Conservation (phyloP, 2,113 vertebrate genomes). For the Acanthisitta chloris region DNA sequence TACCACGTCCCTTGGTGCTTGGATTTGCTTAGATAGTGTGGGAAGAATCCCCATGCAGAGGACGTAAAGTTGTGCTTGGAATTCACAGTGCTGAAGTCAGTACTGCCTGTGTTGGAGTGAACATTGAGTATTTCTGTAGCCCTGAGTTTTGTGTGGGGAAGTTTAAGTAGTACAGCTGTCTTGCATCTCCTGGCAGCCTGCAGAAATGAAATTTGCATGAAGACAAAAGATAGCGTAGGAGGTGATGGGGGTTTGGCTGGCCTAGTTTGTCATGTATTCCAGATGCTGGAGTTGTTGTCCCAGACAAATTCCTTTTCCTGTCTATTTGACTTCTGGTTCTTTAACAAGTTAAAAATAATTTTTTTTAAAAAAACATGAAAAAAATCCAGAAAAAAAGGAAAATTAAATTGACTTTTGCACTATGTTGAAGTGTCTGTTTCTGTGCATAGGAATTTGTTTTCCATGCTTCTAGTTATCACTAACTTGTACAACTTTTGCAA, state of each 20-base stretch:
- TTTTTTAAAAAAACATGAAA: not conserved
- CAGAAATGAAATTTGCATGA: not conserved
- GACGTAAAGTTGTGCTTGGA: not conserved
- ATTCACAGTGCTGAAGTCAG: rapidly evolving
- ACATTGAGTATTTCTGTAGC: not conserved
- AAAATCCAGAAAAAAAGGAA: not conserved
- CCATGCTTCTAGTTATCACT: not conserved
- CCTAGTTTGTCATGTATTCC: constrained; percentile 27
- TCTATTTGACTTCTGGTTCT: not conserved
- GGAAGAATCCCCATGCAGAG: not conserved
- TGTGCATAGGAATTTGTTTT: not conserved
- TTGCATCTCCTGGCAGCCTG: not conserved
- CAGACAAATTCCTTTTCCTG: constrained; percentile 44
- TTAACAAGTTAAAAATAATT: not conserved
- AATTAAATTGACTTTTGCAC: not conserved
- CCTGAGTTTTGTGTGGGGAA: not conserved
- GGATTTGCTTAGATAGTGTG: not conserved
- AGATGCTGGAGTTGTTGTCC: not conserved
- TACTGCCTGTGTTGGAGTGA: not conserved
- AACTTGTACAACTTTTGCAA: not conserved
- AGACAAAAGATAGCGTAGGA: not conserved
- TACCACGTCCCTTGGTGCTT: not conserved
- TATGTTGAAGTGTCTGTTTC: not conserved
- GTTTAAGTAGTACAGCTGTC: not conserved
- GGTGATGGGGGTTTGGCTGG: not conserved